These are phyloP conservation scores for Cossypha niveicapilla DNA, from an alignment of 2,797 vertebrate species.

Conservation along the genomic window DNA sequence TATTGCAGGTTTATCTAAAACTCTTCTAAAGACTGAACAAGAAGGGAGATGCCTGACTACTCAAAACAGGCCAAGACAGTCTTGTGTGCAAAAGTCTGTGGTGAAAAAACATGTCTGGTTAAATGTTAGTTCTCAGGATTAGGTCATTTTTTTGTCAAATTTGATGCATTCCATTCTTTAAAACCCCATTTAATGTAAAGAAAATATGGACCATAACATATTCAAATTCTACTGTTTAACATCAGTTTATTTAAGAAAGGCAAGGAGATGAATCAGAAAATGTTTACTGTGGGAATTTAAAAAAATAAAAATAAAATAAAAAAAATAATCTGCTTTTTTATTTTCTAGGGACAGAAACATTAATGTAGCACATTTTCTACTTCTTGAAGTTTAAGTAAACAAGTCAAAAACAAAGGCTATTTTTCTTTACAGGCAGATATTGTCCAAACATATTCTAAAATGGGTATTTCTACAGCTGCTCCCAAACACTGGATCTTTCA, in stretches of 20 bases:
- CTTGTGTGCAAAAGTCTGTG: conserved; percentile 71
- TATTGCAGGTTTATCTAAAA: conserved; percentile 80
- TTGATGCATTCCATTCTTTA: conserved; percentile 11
- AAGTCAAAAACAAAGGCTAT: background rate
- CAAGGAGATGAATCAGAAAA: conserved; percentile 62
- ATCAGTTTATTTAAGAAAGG: conserved; percentile 56
- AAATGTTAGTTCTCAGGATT: conserved; percentile 64
- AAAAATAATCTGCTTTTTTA: background rate
- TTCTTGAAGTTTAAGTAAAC: background rate
- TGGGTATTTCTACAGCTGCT: background rate
- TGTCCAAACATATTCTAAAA: background rate
- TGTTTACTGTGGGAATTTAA: background rate
- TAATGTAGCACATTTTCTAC: background rate
- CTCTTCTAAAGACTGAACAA: conserved; percentile 74
- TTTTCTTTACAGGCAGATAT: background rate
- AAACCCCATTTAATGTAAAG: conserved; percentile 2
- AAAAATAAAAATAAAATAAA: background rate
- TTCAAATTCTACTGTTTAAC: background rate
- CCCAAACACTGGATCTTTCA: background rate
- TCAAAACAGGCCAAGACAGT: conserved; percentile 77
- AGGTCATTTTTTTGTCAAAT: background rate
- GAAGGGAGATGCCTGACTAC: conserved; percentile 75
- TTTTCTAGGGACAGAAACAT: background rate
- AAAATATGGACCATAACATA: background rate
- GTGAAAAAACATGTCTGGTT: conserved; percentile 71